Evolutionary conservation across 1,140 invertebrate genomes (phyloP).

Genomic region (Caenorhabditis remanei): DNA sequence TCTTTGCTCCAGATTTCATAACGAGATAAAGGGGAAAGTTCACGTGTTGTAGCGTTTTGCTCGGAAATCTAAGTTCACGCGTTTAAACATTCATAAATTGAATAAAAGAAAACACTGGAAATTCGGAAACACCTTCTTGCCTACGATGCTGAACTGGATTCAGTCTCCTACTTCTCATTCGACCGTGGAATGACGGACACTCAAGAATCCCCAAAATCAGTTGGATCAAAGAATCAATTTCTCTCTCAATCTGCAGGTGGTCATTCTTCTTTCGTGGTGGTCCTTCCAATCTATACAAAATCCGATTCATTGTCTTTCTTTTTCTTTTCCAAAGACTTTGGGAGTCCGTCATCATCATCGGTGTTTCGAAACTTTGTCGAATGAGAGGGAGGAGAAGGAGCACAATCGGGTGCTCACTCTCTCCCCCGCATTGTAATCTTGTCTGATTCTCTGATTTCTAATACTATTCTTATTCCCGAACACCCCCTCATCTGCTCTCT

Average conservation of each 20-base stretch:
- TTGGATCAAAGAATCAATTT: background rate
- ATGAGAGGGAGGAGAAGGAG: slow-evolving; percentile 15
- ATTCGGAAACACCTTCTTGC: too few relatives aligned
- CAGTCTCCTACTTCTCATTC: too few relatives aligned
- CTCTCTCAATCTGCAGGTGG: background rate
- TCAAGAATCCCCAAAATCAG: background rate
- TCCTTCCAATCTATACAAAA: slow-evolving; percentile 46
- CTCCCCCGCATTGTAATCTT: slow-evolving; percentile 55
- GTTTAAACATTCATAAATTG: too few relatives aligned
- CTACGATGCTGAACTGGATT: too few relatives aligned
- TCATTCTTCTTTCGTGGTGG: background rate
- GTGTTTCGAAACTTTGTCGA: slow-evolving; percentile 49
- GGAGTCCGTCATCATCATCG: slow-evolving; percentile 44
- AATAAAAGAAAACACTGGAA: too few relatives aligned
- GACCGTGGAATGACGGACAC: too few relatives aligned
- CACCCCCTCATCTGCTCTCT: slow-evolving; percentile 51
- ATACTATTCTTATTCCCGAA: slow-evolving; percentile 21
- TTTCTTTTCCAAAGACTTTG: background rate
- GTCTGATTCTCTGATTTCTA: slow-evolving; percentile 29
- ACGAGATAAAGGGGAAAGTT: too few relatives aligned
- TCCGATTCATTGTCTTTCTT: slow-evolving; percentile 15
- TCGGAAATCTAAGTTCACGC: too few relatives aligned
- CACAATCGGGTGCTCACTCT: background rate
- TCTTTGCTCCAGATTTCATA: too few relatives aligned
- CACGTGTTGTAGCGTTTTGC: too few relatives aligned